These are phyloP conservation scores for Cataglyphis rosenhaueri DNA, from an alignment of 2,888 invertebrate species.

Conservation along the genomic window DNA sequence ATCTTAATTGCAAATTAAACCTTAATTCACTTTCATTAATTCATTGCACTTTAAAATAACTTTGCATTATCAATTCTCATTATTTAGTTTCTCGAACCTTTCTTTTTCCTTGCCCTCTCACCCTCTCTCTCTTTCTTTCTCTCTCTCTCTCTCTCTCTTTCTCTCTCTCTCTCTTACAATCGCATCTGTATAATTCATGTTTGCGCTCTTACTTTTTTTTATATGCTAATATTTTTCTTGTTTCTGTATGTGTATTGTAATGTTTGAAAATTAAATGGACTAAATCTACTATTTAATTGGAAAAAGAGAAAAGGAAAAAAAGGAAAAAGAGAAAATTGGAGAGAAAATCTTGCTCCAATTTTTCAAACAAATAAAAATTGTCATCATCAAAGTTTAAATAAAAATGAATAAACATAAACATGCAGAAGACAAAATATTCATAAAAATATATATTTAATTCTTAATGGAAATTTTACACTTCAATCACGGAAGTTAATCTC, in stretches of 20 bases:
- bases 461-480: not conserved
- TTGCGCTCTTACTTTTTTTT: constrained; percentile 14
- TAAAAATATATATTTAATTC: not conserved
- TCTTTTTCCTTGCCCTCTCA: not conserved
- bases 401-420: not conserved
- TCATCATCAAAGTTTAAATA: not conserved
- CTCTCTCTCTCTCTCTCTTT: not conserved
- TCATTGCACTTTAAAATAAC: not conserved
- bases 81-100: constrained; percentile 14
- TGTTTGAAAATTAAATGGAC: constrained; percentile 28
- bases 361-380: not conserved
- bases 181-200: constrained; percentile 27
- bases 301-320: not conserved
- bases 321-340: not conserved
- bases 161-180: not conserved
- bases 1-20: constrained; percentile 16
- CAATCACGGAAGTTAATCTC: not conserved
- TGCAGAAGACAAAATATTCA: too few species aligned
- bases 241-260: constrained; percentile 22
- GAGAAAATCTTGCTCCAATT: not conserved
- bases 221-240: not conserved
- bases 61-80: constrained; percentile 25
- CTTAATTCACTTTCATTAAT: constrained; percentile 25
- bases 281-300: constrained; percentile 38
- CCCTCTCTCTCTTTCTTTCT: not conserved